phyloP scores from a whole-genome alignment of 2,888 invertebrate species.

The Camptogramma bilineatum region DNA sequence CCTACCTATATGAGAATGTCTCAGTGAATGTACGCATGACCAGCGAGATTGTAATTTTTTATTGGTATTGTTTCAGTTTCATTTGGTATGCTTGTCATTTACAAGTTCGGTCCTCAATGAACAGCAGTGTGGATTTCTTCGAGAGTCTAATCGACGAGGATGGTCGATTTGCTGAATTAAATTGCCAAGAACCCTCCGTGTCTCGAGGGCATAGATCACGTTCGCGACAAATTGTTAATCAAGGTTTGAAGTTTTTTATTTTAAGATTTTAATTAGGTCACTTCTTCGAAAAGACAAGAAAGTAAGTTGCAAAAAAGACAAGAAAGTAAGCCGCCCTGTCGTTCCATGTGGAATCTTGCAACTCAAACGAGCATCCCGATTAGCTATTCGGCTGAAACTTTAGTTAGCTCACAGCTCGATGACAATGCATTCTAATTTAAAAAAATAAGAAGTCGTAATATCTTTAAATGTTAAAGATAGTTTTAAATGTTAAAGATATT shows the following conservation, averaged over 20 bases:
- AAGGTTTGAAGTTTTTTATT: conserved; percentile 54
- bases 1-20: background rate
- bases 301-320: too few relatives aligned
- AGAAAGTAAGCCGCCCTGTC: too few relatives aligned
- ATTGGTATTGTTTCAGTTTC: conserved; percentile 62
- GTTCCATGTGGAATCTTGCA: too few relatives aligned
- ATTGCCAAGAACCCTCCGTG: conserved; percentile 69
- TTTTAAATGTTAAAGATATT: too few relatives aligned
- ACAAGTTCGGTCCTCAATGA: conserved; percentile 78
- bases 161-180: conserved; percentile 75
- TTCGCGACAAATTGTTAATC: conserved; percentile 53
- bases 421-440: too few relatives aligned
- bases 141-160: conserved; percentile 88
- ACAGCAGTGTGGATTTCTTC: conserved; percentile 86
- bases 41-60: conserved; percentile 26
- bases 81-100: conserved; percentile 79
- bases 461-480: too few relatives aligned
- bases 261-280: too few relatives aligned
- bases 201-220: conserved; percentile 61
- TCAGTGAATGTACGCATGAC: conserved; percentile 18
- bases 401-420: too few relatives aligned
- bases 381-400: too few relatives aligned
- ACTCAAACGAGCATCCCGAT: too few relatives aligned
- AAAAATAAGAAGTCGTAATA: too few relatives aligned
- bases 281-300: too few relatives aligned